Conservation (phyloP, 1,140 invertebrate genomes). For the Zeugodacus cucurbitae region DNA sequence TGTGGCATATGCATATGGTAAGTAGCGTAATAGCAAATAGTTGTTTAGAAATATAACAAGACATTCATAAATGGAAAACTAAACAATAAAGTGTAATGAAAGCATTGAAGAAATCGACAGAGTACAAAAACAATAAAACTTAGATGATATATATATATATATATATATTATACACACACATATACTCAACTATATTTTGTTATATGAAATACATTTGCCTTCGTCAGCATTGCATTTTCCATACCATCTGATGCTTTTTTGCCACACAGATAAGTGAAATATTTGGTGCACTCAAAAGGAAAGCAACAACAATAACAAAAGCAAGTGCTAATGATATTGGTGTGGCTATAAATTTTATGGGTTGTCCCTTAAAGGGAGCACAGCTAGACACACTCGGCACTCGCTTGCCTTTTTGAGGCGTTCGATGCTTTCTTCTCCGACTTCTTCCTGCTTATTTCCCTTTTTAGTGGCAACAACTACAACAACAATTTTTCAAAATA, state of each 20-base stretch:
- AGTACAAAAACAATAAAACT: neutral
- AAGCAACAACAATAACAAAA: conserved; percentile 4
- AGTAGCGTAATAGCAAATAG: neutral
- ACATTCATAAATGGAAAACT: conserved; percentile 9
- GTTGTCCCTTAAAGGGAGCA: neutral
- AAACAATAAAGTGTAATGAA: neutral
- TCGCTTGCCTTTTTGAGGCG: too few relatives aligned
- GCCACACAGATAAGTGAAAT: neutral
- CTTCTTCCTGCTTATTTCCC: neutral
- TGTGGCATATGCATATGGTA: neutral
- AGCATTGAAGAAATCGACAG: neutral
- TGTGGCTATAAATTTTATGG: neutral
- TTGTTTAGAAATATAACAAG: neutral
- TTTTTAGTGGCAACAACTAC: neutral
- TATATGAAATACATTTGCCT: neutral
- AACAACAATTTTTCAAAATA: neutral
- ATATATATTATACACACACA: neutral
- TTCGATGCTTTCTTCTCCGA: neutral
- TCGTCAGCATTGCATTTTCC: too few relatives aligned
- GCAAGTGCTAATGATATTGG: neutral
- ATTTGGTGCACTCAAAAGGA: neutral
- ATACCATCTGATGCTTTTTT: neutral
- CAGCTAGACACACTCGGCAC: neutral
- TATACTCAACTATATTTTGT: neutral
- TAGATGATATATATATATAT: neutral